A percentile compares a stretch with the other conserved stretches of the same genome.
Conservation (phyloP, 2,113 vertebrate species). For the Gila orcuttii region DNA sequence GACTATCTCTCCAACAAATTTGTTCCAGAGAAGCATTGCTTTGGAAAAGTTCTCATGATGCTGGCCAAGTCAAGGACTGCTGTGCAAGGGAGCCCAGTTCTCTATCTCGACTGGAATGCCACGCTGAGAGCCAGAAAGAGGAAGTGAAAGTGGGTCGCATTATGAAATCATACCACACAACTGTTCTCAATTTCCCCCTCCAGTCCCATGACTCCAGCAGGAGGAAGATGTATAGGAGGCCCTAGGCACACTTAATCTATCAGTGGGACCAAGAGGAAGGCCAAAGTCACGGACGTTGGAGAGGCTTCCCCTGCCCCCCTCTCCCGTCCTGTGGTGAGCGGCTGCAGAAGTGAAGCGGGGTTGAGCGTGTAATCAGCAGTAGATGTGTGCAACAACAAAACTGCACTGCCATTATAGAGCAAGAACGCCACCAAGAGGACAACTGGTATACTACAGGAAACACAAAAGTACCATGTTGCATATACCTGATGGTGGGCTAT, state of each 20-base stretch:
- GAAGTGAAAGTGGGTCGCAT: constrained; percentile 38
- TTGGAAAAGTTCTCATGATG: background rate
- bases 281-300: constrained; percentile 4
- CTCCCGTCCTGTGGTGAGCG: constrained; percentile 19
- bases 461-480: background rate
- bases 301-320: background rate
- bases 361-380: constrained; percentile 34
- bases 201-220: constrained; percentile 37
- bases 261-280: constrained; percentile 12
- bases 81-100: background rate
- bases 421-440: constrained; percentile 45
- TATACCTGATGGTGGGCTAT: background rate
- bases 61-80: constrained; percentile 2
- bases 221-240: constrained; percentile 40
- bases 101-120: background rate
- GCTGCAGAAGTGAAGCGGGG: constrained; percentile 34
- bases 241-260: constrained; percentile 31
- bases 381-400: constrained; percentile 41
- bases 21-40: background rate
- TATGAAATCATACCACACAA: constrained; percentile 40
- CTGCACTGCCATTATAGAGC: background rate
- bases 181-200: constrained; percentile 36
- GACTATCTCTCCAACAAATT: background rate
- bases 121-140: constrained; percentile 8
- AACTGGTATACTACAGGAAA: background rate